phyloP scores from a whole-genome alignment of 2,888 invertebrate genomes.

The Cremastinae sp. region DNA sequence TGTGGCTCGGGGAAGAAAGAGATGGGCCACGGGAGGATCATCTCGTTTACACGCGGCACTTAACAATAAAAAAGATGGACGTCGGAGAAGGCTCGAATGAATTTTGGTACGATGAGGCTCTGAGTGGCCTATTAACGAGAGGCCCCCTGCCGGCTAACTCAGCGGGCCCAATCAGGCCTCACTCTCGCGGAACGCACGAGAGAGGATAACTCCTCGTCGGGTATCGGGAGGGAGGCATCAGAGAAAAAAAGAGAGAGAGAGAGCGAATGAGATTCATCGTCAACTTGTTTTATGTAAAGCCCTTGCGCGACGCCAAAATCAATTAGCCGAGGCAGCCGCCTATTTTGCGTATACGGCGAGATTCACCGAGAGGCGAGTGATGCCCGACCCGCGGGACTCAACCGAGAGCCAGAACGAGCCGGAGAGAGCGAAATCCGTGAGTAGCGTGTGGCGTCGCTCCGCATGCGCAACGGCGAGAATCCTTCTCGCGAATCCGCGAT shows the following conservation, averaged over 20 bases:
- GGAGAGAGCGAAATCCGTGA: constrained; percentile 14
- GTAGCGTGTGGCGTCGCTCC: constrained; percentile 13
- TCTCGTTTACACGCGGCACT: constrained; percentile 41
- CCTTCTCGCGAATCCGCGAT: constrained; percentile 45
- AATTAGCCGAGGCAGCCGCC: constrained; percentile 73
- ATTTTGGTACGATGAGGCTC: constrained; percentile 65
- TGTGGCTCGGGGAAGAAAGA: constrained; percentile 9
- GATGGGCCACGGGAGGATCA: constrained; percentile 15
- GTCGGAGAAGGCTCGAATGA: constrained; percentile 58
- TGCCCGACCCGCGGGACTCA: constrained; percentile 18
- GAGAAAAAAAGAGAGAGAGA: no score
- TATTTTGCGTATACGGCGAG: constrained; percentile 68
- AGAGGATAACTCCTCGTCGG: constrained; percentile 40
- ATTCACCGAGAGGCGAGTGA: constrained; percentile 23
- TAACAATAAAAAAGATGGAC: constrained; percentile 38
- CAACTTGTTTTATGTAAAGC: constrained; percentile 75
- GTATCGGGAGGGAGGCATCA: constrained; percentile 38
- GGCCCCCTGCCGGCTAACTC: constrained; percentile 70
- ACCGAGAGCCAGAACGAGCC: background rate
- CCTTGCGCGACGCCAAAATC: constrained; percentile 72
- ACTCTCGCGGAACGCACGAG: constrained; percentile 61
- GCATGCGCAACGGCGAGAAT: constrained; percentile 49
- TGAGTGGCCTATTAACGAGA: constrained; percentile 74
- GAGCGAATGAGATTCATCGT: constrained; percentile 58
- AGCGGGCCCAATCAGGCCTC: constrained; percentile 72